Percentiles rank a stretch among this genome's conserved stretches.
phyloP scores from a whole-genome alignment of 2,113 vertebrate genomes.

The Otus sunia region DNA sequence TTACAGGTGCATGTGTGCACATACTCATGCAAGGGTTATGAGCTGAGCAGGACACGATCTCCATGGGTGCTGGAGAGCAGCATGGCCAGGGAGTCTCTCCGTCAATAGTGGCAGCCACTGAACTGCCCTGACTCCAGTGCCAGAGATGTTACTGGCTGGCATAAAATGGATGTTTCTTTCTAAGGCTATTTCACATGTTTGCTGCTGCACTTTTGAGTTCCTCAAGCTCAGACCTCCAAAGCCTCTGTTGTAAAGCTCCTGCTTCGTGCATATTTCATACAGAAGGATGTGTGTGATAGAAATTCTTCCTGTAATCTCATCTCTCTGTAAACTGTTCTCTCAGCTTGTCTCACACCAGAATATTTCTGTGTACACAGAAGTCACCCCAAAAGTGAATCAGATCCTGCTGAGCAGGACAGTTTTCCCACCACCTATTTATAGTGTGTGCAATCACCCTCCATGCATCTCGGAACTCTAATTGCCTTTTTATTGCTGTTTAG shows the following conservation, averaged over 20 bases:
- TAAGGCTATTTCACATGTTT: not conserved
- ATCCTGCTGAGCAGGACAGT: constrained; percentile 29
- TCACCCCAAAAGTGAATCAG: constrained; percentile 48
- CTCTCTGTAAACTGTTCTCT: not conserved
- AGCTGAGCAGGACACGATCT: not conserved
- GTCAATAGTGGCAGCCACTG: not conserved
- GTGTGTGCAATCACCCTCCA: constrained; percentile 33
- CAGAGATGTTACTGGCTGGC: not conserved
- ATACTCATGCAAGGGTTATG: not conserved
- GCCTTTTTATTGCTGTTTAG: constrained; percentile 70
- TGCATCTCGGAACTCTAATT: constrained; percentile 50
- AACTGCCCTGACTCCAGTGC: not conserved
- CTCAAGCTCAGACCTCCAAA: not conserved
- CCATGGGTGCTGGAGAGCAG: rapidly evolving
- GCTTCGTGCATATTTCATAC: not conserved
- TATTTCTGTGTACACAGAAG: constrained; percentile 8
- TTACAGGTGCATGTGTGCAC: not conserved
- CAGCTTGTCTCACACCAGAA: not conserved
- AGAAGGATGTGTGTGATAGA: not conserved
- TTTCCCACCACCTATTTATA: constrained; percentile 58
- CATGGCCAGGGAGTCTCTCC: not conserved
- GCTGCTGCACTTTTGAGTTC: not conserved
- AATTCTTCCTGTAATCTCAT: constrained; percentile 1
- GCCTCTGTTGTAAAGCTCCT: not conserved
- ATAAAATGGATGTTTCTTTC: not conserved